Evolutionary conservation across 2,888 invertebrate genomes (phyloP), one percentile per base, ranked within the genome.

Genomic region (Scrobipalpa atriplicella): DNA sequence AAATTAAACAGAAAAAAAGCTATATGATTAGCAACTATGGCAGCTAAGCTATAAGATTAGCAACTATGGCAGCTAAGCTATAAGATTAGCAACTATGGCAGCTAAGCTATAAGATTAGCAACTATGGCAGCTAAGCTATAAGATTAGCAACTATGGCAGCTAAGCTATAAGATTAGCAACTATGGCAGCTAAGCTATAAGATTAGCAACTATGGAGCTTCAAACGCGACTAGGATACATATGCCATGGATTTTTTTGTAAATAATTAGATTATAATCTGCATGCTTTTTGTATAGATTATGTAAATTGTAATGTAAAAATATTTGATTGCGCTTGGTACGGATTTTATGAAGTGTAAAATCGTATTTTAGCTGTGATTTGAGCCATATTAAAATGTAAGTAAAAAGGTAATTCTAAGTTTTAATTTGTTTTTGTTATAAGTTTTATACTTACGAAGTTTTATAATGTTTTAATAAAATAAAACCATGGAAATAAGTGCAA

Each of bases 401-500:
- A 52, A 21, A 18, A 51, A 21, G n/a, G 2, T 18, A 19, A 52
- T 19, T 19, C 2, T 29, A 56, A 56, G 54, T 56, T 56, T 21
- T 54, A 2, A 61, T 41, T 21, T 43, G 41, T 43, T 64, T 41
- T 52, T 52, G 16, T 52, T 18, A 19, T 52, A 19, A 18, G 52
- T 52, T 52, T 21, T 52, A 62, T 47, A 21, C 21, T 47, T 10
- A 29, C 47, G n/a, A 18, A 11, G 38, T 54, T 38, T 54, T 64
- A 54, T 16, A 43, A 43, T 58, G 39, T 58, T 58, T n/a, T 58
- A 18, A 66, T 21, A 72, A 80, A 87, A 84, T 83, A 80, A 87
- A 86, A 89, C 76, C 61, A 70, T 74, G 72, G 72, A 69, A 72
- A 69, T 72, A 81, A 84, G 81, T 90, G 90, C 90, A 87, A 84